Conservation (phyloP, 2,113 vertebrate genomes). For the Todiramphus chloris region DNA sequence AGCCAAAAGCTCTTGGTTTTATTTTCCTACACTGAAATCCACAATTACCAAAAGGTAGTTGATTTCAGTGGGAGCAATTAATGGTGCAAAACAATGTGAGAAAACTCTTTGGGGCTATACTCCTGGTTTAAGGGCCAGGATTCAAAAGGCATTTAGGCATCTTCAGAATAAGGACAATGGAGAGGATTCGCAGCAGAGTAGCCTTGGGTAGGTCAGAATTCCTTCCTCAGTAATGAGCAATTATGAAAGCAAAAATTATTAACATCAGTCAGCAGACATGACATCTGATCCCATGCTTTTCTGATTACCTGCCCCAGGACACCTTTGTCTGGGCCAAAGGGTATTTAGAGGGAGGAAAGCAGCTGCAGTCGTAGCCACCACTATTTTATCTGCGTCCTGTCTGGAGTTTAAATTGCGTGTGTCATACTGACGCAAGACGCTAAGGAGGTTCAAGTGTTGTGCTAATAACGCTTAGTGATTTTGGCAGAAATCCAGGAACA, state of each 20-base stretch:
- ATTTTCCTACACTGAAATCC: not conserved
- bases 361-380: constrained; percentile 50
- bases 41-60: not conserved
- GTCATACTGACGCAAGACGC: constrained; percentile 65
- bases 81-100: not conserved
- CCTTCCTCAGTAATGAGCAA: not conserved
- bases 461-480: constrained; percentile 58
- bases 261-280: constrained; percentile 53
- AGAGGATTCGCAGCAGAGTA: not conserved
- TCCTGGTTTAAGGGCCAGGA: not conserved
- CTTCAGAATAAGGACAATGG: not conserved
- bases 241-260: constrained; percentile 53
- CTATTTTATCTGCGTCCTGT: constrained; percentile 49
- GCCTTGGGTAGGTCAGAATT: constrained; percentile 22
- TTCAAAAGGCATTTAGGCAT: not conserved
- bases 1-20: not conserved
- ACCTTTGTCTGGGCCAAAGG: constrained; percentile 65
- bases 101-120: not conserved
- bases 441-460: constrained; percentile 61
- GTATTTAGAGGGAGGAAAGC: constrained; percentile 46
- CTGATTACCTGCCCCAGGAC: constrained; percentile 65
- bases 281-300: constrained; percentile 53
- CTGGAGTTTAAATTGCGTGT: constrained; percentile 60
- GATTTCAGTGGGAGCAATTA: not conserved
- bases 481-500: constrained; percentile 62